A percentile compares a stretch with the other conserved stretches of the same genome.
These are phyloP conservation scores for Ylistrum balloti DNA, from an alignment of 1,140 invertebrate genomes.

Conservation along the genomic window DNA sequence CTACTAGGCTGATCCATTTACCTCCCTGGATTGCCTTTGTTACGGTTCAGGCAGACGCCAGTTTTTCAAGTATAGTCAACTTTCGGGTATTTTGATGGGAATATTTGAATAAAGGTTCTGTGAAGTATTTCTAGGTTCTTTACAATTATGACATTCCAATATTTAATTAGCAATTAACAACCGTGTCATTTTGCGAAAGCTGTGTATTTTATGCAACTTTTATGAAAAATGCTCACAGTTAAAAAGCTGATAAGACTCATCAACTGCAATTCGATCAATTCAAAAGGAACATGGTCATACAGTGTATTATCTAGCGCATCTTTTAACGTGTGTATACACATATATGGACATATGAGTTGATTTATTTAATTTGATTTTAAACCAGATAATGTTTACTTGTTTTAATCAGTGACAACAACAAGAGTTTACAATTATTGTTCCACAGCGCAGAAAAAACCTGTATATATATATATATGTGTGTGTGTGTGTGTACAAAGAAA, in stretches of 20 bases:
- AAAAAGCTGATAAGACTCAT: neutral
- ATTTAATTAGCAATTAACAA: neutral
- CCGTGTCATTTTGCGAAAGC: neutral
- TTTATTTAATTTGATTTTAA: neutral
- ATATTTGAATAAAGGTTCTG: too few relatives aligned
- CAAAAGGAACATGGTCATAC: conserved; percentile 11
- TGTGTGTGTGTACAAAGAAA: too few relatives aligned
- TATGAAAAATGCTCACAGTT: too few relatives aligned
- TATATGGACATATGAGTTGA: neutral
- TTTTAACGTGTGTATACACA: neutral
- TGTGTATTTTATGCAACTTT: neutral
- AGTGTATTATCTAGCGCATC: neutral
- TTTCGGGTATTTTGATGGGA: neutral
- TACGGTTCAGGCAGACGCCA: conserved; percentile 18
- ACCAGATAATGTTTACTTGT: neutral
- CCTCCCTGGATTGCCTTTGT: conserved; percentile 53
- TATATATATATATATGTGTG: too few relatives aligned
- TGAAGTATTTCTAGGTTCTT: too few relatives aligned
- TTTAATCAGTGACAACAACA: too few relatives aligned
- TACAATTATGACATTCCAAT: neutral
- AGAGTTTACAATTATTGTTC: too few relatives aligned
- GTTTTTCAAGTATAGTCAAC: neutral
- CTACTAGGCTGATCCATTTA: conserved; percentile 62
- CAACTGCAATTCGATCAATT: neutral
- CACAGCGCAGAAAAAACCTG: too few relatives aligned